Conservation (phyloP, 2,888 invertebrate genomes). For the Apotomis turbidana region DNA sequence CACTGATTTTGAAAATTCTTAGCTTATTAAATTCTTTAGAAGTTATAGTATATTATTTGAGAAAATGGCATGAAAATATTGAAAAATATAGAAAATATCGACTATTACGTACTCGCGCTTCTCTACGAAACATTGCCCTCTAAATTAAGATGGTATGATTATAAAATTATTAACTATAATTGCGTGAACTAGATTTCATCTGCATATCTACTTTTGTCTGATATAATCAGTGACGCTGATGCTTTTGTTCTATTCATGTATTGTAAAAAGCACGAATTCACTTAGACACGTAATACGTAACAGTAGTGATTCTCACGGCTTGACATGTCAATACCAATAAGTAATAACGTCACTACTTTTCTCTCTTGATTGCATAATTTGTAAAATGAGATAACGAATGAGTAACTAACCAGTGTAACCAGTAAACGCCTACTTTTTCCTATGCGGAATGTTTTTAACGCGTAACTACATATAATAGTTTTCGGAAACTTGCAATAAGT, state of each 20-base stretch:
- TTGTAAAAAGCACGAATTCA: slow-evolving; percentile 21
- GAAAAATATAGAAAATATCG: no score
- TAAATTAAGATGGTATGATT: not conserved
- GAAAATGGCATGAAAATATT: no score
- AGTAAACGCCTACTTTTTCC: slow-evolving; percentile 45
- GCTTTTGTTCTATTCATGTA: slow-evolving; percentile 22
- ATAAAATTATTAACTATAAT: slow-evolving; percentile 10
- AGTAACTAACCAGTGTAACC: slow-evolving; percentile 14
- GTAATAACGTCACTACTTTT: slow-evolving; percentile 45
- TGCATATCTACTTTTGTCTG: slow-evolving; percentile 19
- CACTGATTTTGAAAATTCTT: no score
- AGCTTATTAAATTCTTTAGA: no score
- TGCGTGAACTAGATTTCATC: slow-evolving; percentile 17
- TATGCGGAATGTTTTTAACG: slow-evolving; percentile 55
- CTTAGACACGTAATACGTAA: slow-evolving; percentile 1
- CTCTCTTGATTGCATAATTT: slow-evolving; percentile 59
- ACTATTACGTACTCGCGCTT: not conserved
- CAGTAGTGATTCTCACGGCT: slow-evolving; percentile 33
- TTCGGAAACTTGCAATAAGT: slow-evolving; percentile 40
- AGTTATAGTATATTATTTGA: no score
- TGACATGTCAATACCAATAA: slow-evolving; percentile 37
- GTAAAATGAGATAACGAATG: slow-evolving; percentile 31
- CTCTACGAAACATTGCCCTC: not conserved
- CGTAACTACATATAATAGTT: slow-evolving; percentile 43
- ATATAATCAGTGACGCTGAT: slow-evolving; percentile 14